Base-by-base conservation (phyloP, 2,888 invertebrate genomes). In the Deilephila porcellus region DNA sequence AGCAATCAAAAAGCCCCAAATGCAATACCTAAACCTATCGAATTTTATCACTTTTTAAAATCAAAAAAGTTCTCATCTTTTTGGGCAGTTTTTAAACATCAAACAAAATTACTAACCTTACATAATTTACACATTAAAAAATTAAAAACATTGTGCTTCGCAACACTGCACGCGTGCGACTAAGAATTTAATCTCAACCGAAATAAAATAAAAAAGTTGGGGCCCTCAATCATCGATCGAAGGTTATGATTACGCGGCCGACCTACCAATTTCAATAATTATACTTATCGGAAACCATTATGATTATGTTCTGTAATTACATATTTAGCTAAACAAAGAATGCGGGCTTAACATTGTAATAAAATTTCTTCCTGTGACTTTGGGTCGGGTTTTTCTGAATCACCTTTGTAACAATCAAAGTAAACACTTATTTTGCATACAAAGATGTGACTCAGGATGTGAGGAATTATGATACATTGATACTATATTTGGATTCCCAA, bases 251-350 rank as follows among this genome's bases (percentile, higher is more conserved):
- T 64, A 64, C 14, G 62, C 20, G 14, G 64, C 64, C 20, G 45
- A 64, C 64, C 64, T 37, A 64, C 45, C 64, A 64, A 64, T 64
- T 45, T 37, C 20, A 45, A 64, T 64, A 64, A 64, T 64, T 64
- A 64, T 45, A 64, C 64, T 45, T 64, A 64, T 64, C 64, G 45
- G 45, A 63, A 63, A 37, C 34, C 45, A 64, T 64, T 64, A 64
- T 20, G 64, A 64, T 45, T 45, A 64, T 64, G 64, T 64, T 20
- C 45, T 20, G 37, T 64, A 64, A 64, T 64, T 45, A 64, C 64
- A 64, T 64, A 64, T 37, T 64, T 64, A 64, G 20, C 37, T 64
- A 64, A 64, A 64, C 64, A 64, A 64, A 64, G 64, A 64, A 64
- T 64, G 64, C 45, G 14, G 45, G 45, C 8, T n/a, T 29, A 60